Conservation (phyloP, 2,113 vertebrate genomes). For the Campylomormyrus numenius region DNA sequence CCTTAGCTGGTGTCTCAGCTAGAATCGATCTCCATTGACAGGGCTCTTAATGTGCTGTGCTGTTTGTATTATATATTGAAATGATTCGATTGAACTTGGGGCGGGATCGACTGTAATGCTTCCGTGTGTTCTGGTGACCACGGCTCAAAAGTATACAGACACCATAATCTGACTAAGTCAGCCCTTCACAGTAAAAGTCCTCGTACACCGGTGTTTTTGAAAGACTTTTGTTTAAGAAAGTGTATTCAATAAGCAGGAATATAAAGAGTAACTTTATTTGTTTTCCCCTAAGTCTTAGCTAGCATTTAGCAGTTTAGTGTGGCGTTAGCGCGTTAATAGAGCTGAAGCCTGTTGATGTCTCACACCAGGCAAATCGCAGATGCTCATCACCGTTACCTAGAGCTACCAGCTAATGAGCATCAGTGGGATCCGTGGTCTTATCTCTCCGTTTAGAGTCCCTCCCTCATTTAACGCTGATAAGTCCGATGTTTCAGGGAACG, state of each 20-base stretch:
- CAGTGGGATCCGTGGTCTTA: neutral
- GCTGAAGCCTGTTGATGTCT: neutral
- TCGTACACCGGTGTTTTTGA: neutral
- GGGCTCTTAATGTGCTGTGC: conserved; percentile 45
- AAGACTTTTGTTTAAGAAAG: neutral
- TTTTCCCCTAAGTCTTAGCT: neutral
- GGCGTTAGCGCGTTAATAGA: too few relatives aligned
- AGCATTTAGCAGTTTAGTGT: neutral
- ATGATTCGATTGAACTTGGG: conserved; percentile 27
- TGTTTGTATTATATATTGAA: conserved; percentile 46
- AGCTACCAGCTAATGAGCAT: neutral
- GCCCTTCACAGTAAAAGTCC: neutral
- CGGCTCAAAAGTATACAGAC: neutral
- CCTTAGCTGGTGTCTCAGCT: conserved; percentile 57
- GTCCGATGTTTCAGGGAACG: neutral
- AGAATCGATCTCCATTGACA: conserved; percentile 64
- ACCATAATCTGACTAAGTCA: neutral
- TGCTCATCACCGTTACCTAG: neutral
- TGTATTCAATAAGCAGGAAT: neutral
- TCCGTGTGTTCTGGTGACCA: neutral
- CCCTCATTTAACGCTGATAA: neutral
- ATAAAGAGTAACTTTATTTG: neutral
- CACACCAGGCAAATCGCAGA: neutral
- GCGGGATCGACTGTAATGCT: neutral
- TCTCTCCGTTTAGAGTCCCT: neutral